Percentiles rank a stretch among this genome's conserved stretches.
Conservation (phyloP, 2,113 vertebrate species). For the Isurus oxyrinchus region DNA sequence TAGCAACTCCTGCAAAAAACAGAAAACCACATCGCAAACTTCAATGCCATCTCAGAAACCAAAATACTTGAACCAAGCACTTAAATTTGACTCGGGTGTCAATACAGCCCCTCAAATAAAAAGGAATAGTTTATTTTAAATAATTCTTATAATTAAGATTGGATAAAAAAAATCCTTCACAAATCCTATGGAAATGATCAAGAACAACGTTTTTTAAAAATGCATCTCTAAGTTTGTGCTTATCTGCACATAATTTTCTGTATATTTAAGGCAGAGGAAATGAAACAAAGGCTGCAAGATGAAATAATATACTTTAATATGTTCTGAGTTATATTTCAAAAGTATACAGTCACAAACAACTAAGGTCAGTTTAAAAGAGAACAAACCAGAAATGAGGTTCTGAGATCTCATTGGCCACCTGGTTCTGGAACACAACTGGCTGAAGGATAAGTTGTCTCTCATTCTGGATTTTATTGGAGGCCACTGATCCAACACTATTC, state of each 20-base stretch:
- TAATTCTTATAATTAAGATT: neutral
- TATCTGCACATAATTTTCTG: neutral
- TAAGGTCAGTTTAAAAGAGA: neutral
- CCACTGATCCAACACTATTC: neutral
- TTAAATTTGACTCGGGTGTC: neutral
- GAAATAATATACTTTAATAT: neutral
- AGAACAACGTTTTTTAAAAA: neutral
- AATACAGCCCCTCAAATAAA: neutral
- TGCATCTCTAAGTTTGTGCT: neutral
- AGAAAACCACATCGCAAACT: neutral
- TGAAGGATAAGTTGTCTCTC: neutral
- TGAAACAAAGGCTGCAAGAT: no score
- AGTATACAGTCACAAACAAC: neutral
- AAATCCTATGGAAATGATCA: neutral
- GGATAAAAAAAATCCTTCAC: neutral
- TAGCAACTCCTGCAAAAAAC: slow-evolving; percentile 70
- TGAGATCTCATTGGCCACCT: neutral
- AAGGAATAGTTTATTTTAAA: neutral
- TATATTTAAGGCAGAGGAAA: no score
- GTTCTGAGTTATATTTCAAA: neutral
- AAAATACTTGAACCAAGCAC: neutral
- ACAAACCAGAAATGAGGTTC: neutral
- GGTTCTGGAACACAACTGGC: neutral
- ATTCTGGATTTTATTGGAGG: neutral
- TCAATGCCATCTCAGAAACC: neutral